Evolutionary conservation across 2,888 invertebrate species (phyloP), one percentile per base, ranked within the genome.

Genomic region (Thecophora atra): DNA sequence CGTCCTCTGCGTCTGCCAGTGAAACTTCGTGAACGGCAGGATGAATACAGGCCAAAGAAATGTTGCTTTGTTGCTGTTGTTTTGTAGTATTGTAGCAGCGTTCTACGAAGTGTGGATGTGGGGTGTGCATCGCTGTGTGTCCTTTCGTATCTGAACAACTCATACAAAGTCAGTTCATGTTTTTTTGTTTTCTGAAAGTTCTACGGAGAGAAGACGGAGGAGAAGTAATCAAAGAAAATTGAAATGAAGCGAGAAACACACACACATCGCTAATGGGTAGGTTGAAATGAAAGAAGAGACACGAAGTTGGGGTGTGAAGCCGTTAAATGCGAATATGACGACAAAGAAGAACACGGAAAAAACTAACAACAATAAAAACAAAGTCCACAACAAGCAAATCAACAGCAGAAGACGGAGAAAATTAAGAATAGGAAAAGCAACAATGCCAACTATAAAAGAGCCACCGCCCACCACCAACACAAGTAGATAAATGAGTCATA

Each of bases 361-460:
- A 65, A 24, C 15, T 47, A 47, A n/a, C 47, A 47, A n/a, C 47
- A 5, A 47, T n/a, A 47, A 77, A 73, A 64, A 71, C 77, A 79
- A 74, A 74, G 74, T 65, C 73, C 73, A 21, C 71, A 68, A 52
- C 71, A 73, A 7, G 51, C 52, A 24, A 30, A 72, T n/a, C 64
- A 65, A 17, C 24, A 62, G 30, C 65, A 71, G 15, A 47, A 47
- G 17, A 47, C 13, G 1, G 15, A 47, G n/a, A 4, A 47, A 47
- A n/a, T n/a, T 1, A 47, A 5, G 15, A 47, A 11, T n/a, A 47
- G 47, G 6, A 47, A 47, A 47, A 47, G 28, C n/a, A 64, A 64
- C 17, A 26, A 80, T 79, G 80, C 17, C 28, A 60, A 30, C 37
- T 17, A 60, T 30, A 30, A 60, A 13, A 26, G n/a, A 28, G 17